Conservation (phyloP, 2,888 invertebrate genomes). For the Tetrapedia diversipes region DNA sequence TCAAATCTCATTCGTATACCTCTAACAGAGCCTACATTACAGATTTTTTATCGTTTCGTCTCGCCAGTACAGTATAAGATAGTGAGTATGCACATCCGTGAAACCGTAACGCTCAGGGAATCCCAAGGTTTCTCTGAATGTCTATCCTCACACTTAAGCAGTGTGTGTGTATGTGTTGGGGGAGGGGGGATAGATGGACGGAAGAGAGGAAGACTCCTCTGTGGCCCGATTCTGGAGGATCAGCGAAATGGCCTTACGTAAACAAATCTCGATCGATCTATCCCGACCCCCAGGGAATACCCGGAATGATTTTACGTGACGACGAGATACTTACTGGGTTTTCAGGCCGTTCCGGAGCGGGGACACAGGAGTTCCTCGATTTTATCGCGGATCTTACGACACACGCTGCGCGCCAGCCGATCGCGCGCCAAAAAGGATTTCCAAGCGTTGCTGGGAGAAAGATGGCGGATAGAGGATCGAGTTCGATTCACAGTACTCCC, state of each 20-base stretch:
- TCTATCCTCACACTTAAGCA: too few relatives aligned
- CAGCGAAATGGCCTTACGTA: constrained; percentile 51
- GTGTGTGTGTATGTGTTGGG: too few relatives aligned
- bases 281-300: constrained; percentile 9
- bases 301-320: constrained; percentile 39
- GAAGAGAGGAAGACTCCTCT: constrained; percentile 1
- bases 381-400: constrained; percentile 21
- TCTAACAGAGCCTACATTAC: too few relatives aligned
- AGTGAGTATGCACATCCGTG: constrained; percentile 13
- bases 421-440: not conserved
- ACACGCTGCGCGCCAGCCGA: not conserved
- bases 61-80: constrained; percentile 20
- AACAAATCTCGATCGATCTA: constrained; percentile 57
- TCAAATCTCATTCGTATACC: too few relatives aligned
- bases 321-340: constrained; percentile 32
- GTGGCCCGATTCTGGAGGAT: constrained; percentile 31
- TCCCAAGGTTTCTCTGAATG: too few relatives aligned
- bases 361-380: not conserved
- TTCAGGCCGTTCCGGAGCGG: not conserved
- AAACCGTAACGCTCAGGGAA: constrained; percentile 44
- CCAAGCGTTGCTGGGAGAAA: too few relatives aligned
- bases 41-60: constrained; percentile 6
- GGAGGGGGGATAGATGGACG: not conserved
- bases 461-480: too few relatives aligned
- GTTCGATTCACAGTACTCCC: too few relatives aligned